Percentiles rank a stretch among this genome's conserved stretches.
These are phyloP conservation scores for Crocuta crocuta DNA, from an alignment of 2,113 vertebrate genomes.

Conservation along the genomic window DNA sequence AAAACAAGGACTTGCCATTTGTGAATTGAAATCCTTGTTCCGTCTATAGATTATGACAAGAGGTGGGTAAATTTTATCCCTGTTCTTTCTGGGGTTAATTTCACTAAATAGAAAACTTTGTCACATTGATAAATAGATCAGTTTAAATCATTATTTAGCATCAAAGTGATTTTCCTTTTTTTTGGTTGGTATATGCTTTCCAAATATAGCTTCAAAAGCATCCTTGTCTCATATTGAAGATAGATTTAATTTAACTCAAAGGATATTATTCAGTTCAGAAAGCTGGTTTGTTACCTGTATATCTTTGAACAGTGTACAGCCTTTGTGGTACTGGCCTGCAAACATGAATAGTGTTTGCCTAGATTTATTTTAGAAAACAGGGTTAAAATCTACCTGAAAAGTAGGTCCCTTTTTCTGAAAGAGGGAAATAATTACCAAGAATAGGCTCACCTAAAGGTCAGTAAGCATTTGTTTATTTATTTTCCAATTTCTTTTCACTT, in stretches of 20 bases:
- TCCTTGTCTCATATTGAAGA: not conserved
- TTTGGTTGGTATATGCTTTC: not conserved
- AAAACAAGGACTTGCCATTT: not conserved
- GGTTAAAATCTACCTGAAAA: not conserved
- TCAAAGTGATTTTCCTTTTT: not conserved
- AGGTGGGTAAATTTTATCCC: not conserved
- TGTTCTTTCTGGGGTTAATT: not conserved
- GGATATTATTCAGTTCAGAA: not conserved
- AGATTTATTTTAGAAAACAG: not conserved
- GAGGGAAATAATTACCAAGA: not conserved
- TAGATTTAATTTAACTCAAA: not conserved
- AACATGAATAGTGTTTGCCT: not conserved
- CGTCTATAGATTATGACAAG: not conserved
- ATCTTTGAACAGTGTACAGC: not conserved
- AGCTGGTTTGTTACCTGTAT: not conserved
- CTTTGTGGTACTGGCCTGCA: not conserved
- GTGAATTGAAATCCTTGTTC: not conserved
- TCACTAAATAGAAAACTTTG: not conserved
- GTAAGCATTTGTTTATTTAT: not conserved
- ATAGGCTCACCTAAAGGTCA: not conserved
- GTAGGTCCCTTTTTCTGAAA: slow-evolving; percentile 5
- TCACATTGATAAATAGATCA: not conserved
- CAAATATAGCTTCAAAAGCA: not conserved
- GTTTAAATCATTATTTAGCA: not conserved
- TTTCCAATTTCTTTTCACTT: slow-evolving; percentile 11